Base-by-base conservation (phyloP, 1,140 invertebrate genomes). In the Paraescarpia echinospica region DNA sequence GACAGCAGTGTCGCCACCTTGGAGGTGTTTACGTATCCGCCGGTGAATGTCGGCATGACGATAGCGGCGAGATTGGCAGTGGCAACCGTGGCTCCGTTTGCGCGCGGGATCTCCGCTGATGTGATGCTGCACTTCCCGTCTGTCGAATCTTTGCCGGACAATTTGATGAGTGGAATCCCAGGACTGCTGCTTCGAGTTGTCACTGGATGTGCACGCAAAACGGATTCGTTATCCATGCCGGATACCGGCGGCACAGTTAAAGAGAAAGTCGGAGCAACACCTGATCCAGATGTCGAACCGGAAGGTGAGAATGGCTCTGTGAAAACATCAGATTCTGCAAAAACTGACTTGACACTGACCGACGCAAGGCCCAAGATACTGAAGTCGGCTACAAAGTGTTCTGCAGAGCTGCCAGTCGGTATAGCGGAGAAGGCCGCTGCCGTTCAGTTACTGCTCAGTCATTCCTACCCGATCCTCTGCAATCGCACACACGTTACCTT, bases 401-500 rank as follows among this genome's bases (percentile, higher is more conserved):
- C 41, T 22, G 12, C 14, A 1, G 6, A 8, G 34, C 91, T 2
- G 18, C 34, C 6, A 41, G 2, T 31, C 41, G n/a, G 88, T 33
- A n/a, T 35, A 31, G 41, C 89, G 33, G 92, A 59, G 8, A 91
- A 59, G 35, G 22, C 48, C 27, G 48, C 35, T 0, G 34, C n/a
- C 59, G 77, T 51, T 90, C 34, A 91, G 33, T 34, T 93, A 33
- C 35, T 93, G 14, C 88, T 93, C 31, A 94, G 95, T 22, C 95
- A 96, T 93, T 94, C 94, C 2, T 95, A 94, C 89, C 95, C 95
- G 34, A 94, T 94, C 4, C 93, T 96, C 31, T 93, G 34, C 92
- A 77, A 91, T 1, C 94, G 77, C 92, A 93, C 14, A 95, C 95
- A 95, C 91, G 97, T 98, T 33, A 98, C 98, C 94, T 99, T 98